These are phyloP conservation scores for Puma concolor DNA, from an alignment of 2,113 vertebrate species.

Conservation along the genomic window DNA sequence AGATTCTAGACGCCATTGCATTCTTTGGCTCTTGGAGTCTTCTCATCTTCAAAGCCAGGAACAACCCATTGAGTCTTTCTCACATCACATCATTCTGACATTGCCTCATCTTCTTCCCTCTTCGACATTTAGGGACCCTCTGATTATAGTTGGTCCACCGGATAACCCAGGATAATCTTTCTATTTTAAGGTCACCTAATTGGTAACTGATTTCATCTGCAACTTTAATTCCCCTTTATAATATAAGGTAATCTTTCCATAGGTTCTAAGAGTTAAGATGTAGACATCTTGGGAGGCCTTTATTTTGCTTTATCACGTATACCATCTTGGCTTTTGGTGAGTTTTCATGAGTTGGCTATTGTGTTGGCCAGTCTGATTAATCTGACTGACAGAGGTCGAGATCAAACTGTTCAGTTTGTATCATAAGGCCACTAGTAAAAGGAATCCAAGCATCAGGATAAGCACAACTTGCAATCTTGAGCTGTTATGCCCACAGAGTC, in stretches of 20 bases:
- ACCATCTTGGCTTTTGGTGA: neutral
- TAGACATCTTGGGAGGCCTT: neutral
- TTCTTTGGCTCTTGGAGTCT: neutral
- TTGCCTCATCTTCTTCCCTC: neutral
- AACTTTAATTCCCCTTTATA: neutral
- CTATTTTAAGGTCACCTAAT: neutral
- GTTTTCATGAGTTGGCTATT: neutral
- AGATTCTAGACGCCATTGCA: neutral
- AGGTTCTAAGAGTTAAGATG: neutral
- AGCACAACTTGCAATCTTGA: neutral
- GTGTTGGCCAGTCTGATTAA: neutral
- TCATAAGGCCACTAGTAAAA: neutral
- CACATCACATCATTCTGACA: neutral
- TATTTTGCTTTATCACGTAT: neutral
- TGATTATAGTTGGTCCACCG: neutral
- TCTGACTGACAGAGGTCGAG: neutral
- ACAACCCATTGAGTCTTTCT: neutral
- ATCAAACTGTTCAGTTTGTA: constrained; percentile 20
- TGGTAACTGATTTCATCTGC: neutral
- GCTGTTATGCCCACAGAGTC: neutral
- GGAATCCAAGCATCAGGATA: neutral
- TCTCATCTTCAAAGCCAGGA: neutral
- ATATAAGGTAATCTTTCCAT: neutral
- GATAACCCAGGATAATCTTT: neutral
- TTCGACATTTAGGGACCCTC: neutral